Conservation (phyloP, 2,888 invertebrate species). For the Petrolisthes cinctipes region DNA sequence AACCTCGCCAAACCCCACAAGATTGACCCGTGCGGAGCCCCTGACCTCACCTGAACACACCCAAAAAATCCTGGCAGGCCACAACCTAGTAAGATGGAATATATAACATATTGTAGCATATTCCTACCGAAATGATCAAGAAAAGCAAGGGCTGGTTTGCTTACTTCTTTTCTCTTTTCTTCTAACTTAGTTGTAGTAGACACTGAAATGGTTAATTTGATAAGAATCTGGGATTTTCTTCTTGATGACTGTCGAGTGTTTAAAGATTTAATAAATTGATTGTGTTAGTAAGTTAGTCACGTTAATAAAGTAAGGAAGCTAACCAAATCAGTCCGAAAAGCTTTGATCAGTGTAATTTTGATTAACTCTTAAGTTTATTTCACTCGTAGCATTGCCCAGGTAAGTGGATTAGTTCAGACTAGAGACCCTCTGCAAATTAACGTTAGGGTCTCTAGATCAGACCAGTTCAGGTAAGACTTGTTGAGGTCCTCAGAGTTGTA, state of each 20-base stretch:
- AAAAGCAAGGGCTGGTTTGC: constrained; percentile 54
- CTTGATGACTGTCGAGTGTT: not conserved
- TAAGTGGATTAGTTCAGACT: constrained; percentile 9
- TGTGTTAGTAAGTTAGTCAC: too few species aligned
- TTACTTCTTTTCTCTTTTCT: constrained; percentile 6
- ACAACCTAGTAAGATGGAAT: constrained; percentile 49
- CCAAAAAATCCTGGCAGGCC: constrained; percentile 42
- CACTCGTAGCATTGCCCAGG: not conserved
- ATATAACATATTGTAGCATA: constrained; percentile 28
- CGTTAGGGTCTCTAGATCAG: not conserved
- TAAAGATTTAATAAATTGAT: not conserved
- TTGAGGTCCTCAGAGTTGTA: constrained; percentile 12
- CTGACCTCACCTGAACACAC: constrained; percentile 42
- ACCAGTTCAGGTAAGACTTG: not conserved
- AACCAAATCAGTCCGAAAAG: constrained; percentile 51
- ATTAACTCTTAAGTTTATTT: constrained; percentile 21
- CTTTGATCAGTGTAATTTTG: constrained; percentile 44
- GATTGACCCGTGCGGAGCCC: constrained; percentile 32
- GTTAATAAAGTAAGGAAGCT: not conserved
- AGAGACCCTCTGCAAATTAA: not conserved
- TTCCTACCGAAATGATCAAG: constrained; percentile 30
- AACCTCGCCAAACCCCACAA: constrained; percentile 21
- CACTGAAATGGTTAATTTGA: not conserved
- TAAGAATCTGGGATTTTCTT: not conserved
- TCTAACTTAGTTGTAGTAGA: not conserved